Evolutionary conservation across 2,888 invertebrate species (phyloP).

Genomic region (Tenthredo livida): DNA sequence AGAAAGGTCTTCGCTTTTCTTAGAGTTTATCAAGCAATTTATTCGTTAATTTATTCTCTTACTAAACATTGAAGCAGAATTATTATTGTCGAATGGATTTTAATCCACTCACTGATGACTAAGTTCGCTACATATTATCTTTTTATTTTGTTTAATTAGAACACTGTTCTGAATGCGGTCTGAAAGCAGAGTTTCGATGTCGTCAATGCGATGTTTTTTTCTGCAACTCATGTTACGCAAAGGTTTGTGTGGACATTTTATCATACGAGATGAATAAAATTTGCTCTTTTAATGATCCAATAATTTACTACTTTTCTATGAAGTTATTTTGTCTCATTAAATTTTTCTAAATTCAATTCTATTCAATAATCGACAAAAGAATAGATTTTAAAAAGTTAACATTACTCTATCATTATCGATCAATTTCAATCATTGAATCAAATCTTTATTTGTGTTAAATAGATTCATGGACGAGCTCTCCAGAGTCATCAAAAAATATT

Average conservation of each 20-base stretch:
- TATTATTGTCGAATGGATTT: neutral
- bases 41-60: neutral
- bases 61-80: neutral
- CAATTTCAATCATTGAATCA: slow-evolving; percentile 36
- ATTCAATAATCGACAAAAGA: neutral
- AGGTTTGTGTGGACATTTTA: slow-evolving; percentile 65
- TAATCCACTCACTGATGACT: neutral
- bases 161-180: slow-evolving; percentile 69
- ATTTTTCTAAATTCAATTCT: neutral
- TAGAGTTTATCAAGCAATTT: neutral
- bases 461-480: slow-evolving; percentile 74
- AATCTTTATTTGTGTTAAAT: slow-evolving; percentile 63
- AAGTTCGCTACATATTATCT: neutral
- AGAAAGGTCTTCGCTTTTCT: neutral
- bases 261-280: neutral
- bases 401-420: neutral
- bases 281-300: slow-evolving; percentile 43
- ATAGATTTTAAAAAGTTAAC: neutral
- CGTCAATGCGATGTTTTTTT: slow-evolving; percentile 67
- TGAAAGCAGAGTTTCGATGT: slow-evolving; percentile 65
- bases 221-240: slow-evolving; percentile 69
- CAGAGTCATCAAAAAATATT: slow-evolving; percentile 68
- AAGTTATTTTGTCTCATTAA: neutral
- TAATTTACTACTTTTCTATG: neutral
- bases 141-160: slow-evolving; percentile 61